A percentile compares a stretch with the other conserved stretches of the same genome.
These are phyloP conservation scores for Macrotis lagotis DNA, from an alignment of 2,113 vertebrate genomes.

Conservation along the genomic window DNA sequence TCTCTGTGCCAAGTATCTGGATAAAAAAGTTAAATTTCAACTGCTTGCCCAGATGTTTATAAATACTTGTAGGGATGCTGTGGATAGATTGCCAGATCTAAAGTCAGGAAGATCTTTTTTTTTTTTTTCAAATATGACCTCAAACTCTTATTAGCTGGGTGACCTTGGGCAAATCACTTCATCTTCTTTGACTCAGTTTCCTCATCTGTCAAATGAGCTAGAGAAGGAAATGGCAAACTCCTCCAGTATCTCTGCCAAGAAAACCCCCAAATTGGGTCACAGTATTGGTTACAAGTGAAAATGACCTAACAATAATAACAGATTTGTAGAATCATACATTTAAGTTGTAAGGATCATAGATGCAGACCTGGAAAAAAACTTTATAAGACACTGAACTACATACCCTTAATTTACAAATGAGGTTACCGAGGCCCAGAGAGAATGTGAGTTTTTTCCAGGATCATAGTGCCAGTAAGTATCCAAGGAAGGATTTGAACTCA, in stretches of 20 bases:
- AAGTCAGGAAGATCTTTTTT: not conserved
- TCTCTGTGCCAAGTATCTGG: conserved; percentile 74
- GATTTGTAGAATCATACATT: not conserved
- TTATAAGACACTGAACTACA: not conserved
- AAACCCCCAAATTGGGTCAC: not conserved
- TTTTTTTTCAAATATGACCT: not conserved
- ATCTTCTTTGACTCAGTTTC: not conserved
- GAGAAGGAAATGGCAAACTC: not conserved
- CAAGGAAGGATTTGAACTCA: not conserved
- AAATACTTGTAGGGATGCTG: conserved; percentile 41
- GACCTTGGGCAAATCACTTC: not conserved
- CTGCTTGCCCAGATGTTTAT: conserved; percentile 78
- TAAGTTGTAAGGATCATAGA: not conserved
- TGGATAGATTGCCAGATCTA: not conserved
- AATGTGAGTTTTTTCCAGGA: not conserved
- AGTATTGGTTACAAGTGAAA: not conserved
- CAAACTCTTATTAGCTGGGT: not conserved
- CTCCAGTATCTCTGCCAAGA: not conserved
- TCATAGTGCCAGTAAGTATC: not conserved
- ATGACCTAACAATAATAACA: not conserved
- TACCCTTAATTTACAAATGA: not conserved
- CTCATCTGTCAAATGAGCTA: not conserved
- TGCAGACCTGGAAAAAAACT: not conserved
- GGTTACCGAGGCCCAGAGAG: not conserved
- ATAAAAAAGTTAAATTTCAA: conserved; percentile 74